Percentiles rank a stretch among this genome's conserved stretches.
Evolutionary conservation across 2,888 invertebrate genomes (phyloP).

Genomic region (Idaea straminata): DNA sequence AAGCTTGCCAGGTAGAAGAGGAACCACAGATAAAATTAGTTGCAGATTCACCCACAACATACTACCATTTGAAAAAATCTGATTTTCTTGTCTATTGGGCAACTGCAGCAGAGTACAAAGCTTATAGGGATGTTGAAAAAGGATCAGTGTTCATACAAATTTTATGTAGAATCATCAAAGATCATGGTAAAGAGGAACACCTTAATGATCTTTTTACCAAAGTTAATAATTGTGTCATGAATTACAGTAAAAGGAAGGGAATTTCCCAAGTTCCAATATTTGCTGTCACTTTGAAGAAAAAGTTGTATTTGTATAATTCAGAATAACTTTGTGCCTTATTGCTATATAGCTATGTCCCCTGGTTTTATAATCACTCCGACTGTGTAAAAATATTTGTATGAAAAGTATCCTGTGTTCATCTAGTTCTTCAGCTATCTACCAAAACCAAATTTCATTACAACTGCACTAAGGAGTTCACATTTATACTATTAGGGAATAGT

Average conservation of each 20-base stretch:
- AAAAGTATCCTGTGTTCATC: too few relatives aligned
- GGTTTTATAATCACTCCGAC: too few relatives aligned
- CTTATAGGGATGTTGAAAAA: constrained; percentile 52
- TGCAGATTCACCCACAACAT: constrained; percentile 49
- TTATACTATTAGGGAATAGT: too few relatives aligned
- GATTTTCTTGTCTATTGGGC: constrained; percentile 70
- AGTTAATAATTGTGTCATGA: constrained; percentile 52
- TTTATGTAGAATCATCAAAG: constrained; percentile 49
- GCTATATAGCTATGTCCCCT: too few relatives aligned
- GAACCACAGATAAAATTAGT: constrained; percentile 37
- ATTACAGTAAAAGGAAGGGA: constrained; percentile 39
- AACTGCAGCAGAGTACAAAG: constrained; percentile 67
- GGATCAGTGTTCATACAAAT: constrained; percentile 70
- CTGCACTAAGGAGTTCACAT: too few relatives aligned
- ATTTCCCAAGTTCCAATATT: constrained; percentile 59
- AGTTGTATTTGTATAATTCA: constrained; percentile 54
- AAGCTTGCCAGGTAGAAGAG: constrained; percentile 68
- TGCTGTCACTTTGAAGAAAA: constrained; percentile 58
- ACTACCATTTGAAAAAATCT: constrained; percentile 49
- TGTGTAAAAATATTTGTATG: too few relatives aligned
- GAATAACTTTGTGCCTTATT: constrained; percentile 4
- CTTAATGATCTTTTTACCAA: constrained; percentile 62
- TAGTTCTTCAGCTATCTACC: too few relatives aligned
- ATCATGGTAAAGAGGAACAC: constrained; percentile 48
- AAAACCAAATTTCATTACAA: too few relatives aligned